Percentiles rank a stretch among this genome's conserved stretches.
These are phyloP conservation scores for Cheilosia impressa DNA, from an alignment of 2,888 invertebrate species.

Conservation along the genomic window DNA sequence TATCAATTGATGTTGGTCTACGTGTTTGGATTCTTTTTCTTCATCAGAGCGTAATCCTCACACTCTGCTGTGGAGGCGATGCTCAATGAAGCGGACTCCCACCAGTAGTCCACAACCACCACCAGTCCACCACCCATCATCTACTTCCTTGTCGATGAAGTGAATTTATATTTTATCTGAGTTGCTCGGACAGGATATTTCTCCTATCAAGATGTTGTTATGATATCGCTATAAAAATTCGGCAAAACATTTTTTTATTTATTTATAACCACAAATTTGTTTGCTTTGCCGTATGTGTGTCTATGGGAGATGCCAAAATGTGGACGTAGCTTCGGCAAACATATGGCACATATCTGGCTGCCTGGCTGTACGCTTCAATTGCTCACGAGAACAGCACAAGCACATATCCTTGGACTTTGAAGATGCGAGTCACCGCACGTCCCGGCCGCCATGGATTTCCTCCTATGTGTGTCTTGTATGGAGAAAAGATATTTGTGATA, in stretches of 20 bases:
- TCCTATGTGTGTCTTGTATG: constrained; percentile 21
- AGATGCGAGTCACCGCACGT: constrained; percentile 54
- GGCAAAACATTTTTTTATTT: constrained; percentile 71
- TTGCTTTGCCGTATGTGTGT: constrained; percentile 43
- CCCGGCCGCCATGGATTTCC: constrained; percentile 28
- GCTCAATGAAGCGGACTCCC: constrained; percentile 67
- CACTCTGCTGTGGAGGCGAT: constrained; percentile 48
- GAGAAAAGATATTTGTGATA: constrained; percentile 69
- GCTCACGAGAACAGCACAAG: constrained; percentile 38
- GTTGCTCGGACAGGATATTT: constrained; percentile 74
- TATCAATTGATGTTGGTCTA: constrained; percentile 62
- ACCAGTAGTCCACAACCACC: no score
- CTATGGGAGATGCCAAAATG: constrained; percentile 25
- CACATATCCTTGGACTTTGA: constrained; percentile 37
- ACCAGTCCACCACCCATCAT: constrained; percentile 36
- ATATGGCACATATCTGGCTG: constrained; percentile 53
- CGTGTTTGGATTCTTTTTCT: constrained; percentile 28
- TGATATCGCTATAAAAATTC: constrained; percentile 74
- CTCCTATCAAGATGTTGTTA: constrained; percentile 73
- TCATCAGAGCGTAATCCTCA: constrained; percentile 55
- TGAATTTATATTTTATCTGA: constrained; percentile 76
- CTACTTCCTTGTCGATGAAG: constrained; percentile 59
- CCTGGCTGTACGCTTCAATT: constrained; percentile 54
- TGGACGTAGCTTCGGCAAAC: constrained; percentile 25
- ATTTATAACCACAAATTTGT: constrained; percentile 76